A percentile compares a stretch with the other conserved stretches of the same genome.
These are phyloP conservation scores for Acleris sparsana DNA, from an alignment of 2,888 invertebrate species.

Conservation along the genomic window DNA sequence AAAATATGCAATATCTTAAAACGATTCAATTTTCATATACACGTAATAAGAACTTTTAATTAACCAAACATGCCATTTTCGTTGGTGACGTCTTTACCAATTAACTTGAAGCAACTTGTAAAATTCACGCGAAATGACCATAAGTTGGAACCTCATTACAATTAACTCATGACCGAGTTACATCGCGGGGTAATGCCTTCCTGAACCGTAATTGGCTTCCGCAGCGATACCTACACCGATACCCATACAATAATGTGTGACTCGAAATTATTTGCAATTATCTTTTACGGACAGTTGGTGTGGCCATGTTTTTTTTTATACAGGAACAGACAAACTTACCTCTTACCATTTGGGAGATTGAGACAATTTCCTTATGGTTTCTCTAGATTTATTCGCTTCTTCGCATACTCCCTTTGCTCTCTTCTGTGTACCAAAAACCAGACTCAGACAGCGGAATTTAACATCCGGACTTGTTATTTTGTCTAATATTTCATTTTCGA, in stretches of 20 bases:
- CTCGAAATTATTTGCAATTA: conserved; percentile 48
- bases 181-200: conserved; percentile 34
- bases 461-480: no score
- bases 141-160: conserved; percentile 8
- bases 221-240: conserved; percentile 43
- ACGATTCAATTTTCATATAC: no score
- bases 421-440: no score
- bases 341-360: no score
- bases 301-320: conserved; percentile 24
- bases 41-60: no score
- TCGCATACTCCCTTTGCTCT: no score
- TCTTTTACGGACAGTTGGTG: conserved; percentile 38
- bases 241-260: conserved; percentile 46
- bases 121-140: not conserved
- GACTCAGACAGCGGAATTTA: no score
- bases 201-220: conserved; percentile 44
- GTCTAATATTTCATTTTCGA: no score
- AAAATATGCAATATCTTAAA: no score
- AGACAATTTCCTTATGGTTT: no score
- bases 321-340: not conserved
- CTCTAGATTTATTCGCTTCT: no score
- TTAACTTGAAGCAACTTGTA: not conserved
- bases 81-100: not conserved
- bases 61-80: not conserved
- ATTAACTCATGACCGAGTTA: conserved; percentile 19